phyloP scores from a whole-genome alignment of 2,888 invertebrate species.

The Branchellion lobata region DNA sequence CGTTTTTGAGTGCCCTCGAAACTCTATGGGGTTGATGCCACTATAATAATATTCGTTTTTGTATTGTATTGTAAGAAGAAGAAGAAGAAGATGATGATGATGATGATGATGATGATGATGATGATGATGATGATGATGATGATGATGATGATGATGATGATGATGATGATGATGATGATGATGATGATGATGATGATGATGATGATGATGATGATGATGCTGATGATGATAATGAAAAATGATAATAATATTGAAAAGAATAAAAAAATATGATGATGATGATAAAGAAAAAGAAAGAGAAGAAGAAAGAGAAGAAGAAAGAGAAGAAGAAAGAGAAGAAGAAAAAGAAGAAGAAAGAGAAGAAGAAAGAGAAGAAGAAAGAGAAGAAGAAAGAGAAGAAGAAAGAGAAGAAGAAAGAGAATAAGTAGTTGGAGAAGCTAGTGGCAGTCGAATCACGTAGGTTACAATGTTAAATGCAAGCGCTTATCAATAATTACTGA shows the following conservation, averaged over 20 bases:
- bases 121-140: constrained; percentile 42
- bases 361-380: not conserved
- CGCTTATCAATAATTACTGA: constrained; percentile 16
- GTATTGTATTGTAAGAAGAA: not conserved
- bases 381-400: not conserved
- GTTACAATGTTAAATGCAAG: not conserved
- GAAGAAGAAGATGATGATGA: constrained; percentile 20
- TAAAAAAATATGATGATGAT: not conserved
- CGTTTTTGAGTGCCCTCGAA: too few relatives aligned
- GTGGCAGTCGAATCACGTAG: not conserved
- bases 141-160: constrained; percentile 42
- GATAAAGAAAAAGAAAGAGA: not conserved
- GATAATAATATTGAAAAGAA: not conserved
- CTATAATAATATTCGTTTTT: too few relatives aligned
- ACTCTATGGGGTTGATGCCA: too few relatives aligned
- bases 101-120: constrained; percentile 39
- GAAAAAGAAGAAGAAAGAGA: not conserved
- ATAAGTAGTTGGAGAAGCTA: not conserved
- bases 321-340: not conserved
- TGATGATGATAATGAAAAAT: constrained; percentile 33
- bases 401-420: not conserved
- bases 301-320: not conserved
- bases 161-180: constrained; percentile 37
- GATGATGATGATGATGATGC: constrained; percentile 17
- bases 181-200: constrained; percentile 6